A percentile compares a stretch with the other conserved stretches of the same genome.
These are phyloP conservation scores for Notarius lentiginosus DNA, from an alignment of 2,113 vertebrate species.

Conservation along the genomic window DNA sequence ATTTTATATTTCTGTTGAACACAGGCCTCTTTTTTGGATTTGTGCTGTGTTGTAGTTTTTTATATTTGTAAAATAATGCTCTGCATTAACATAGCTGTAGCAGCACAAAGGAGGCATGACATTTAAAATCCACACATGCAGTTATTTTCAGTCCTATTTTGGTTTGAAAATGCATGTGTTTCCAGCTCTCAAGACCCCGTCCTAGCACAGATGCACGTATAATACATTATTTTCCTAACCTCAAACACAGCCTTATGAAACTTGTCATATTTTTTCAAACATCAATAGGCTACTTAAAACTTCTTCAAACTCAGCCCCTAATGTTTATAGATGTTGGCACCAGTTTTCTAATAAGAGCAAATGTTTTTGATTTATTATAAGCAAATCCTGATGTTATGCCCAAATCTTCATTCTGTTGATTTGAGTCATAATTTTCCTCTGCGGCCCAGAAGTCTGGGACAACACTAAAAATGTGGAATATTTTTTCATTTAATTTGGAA, in stretches of 20 bases:
- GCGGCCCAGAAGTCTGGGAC: too few species aligned
- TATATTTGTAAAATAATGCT: neutral
- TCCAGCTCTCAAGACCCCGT: neutral
- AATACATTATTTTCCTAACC: neutral
- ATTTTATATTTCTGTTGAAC: neutral
- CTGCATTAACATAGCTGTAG: neutral
- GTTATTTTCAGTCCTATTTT: conserved; percentile 1
- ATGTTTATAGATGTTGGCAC: too few species aligned
- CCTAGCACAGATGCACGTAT: neutral
- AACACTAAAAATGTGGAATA: too few species aligned
- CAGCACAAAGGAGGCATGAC: neutral
- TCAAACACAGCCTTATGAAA: neutral
- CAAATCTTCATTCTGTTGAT: too few species aligned
- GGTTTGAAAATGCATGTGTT: neutral
- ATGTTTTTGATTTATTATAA: too few species aligned
- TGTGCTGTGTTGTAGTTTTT: neutral
- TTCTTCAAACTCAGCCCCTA: too few species aligned
- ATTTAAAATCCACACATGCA: neutral
- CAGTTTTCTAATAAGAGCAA: too few species aligned
- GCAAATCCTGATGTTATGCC: too few species aligned
- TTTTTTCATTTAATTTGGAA: too few species aligned
- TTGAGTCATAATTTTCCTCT: too few species aligned
- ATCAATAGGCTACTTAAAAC: too few species aligned
- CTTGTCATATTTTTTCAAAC: neutral
- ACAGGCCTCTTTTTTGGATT: neutral